phyloP scores from a whole-genome alignment of 2,797 vertebrate genomes.

The Cuculus canorus region DNA sequence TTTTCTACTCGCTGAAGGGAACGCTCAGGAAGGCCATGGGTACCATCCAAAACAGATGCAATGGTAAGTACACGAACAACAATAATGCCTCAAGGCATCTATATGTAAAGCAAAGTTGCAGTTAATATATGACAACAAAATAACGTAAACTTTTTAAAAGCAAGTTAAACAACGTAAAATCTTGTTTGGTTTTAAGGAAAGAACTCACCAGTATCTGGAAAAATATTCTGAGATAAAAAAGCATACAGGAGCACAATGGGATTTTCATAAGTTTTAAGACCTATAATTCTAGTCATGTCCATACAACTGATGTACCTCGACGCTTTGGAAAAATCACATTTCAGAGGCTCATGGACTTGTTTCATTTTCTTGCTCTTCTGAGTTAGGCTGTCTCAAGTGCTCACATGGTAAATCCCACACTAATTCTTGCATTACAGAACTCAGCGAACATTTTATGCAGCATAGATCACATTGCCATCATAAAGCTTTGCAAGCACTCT shows the following conservation, averaged over 20 bases:
- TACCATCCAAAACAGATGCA: not conserved
- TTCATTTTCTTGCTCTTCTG: not conserved
- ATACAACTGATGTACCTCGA: not conserved
- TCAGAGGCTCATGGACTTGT: not conserved
- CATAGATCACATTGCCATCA: not conserved
- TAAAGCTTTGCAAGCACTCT: not conserved
- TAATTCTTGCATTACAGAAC: not conserved
- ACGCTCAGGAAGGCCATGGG: not conserved
- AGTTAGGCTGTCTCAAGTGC: not conserved
- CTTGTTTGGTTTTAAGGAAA: not conserved
- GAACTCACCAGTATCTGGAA: not conserved
- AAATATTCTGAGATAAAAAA: not conserved
- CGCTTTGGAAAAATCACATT: not conserved
- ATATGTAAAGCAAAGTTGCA: not conserved
- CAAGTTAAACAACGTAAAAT: not conserved
- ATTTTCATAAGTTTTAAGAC: not conserved
- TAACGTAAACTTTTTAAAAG: not conserved
- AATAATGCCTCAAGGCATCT: not conserved
- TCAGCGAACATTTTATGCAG: not conserved
- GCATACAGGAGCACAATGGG: accelerated
- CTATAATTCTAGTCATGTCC: not conserved
- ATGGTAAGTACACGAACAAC: not conserved
- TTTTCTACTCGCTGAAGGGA: not conserved
- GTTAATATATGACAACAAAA: not conserved
- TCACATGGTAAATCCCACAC: not conserved